Conservation (phyloP, 2,888 invertebrate species). For the Clivina fossor region DNA sequence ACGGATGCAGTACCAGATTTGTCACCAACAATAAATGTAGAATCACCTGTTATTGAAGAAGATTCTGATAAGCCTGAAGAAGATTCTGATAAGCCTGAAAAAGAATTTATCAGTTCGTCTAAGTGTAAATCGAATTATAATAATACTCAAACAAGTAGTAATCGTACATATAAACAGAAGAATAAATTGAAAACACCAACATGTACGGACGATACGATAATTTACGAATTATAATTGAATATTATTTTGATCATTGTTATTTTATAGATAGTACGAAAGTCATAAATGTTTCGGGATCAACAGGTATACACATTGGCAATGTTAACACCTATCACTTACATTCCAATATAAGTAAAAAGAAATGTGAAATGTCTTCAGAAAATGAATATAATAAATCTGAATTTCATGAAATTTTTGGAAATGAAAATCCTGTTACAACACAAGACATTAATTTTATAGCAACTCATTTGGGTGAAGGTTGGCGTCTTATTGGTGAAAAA, state of each 20-base stretch:
- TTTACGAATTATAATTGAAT: too few species aligned
- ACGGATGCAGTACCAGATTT: constrained; percentile 30
- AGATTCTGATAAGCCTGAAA: constrained; percentile 6
- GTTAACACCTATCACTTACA: constrained; percentile 27
- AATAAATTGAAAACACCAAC: constrained; percentile 11
- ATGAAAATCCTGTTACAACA: constrained; percentile 51
- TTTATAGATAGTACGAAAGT: constrained; percentile 24
- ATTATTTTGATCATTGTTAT: too few species aligned
- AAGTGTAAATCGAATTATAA: not conserved
- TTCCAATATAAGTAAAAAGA: constrained; percentile 23
- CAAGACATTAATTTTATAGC: constrained; percentile 61
- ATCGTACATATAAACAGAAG: constrained; percentile 15
- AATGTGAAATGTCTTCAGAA: too few species aligned
- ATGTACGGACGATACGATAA: constrained; percentile 21
- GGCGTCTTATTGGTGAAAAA: constrained; percentile 60
- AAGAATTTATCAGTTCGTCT: too few species aligned
- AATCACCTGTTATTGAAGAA: constrained; percentile 2
- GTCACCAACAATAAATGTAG: constrained; percentile 7
- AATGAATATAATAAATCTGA: constrained; percentile 34
- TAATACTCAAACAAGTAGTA: not conserved
- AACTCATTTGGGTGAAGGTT: constrained; percentile 62
- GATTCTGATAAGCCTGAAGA: constrained; percentile 2
- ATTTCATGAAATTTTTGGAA: constrained; percentile 39
- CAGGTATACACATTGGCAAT: constrained; percentile 25
- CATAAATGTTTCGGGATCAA: constrained; percentile 26